Percentiles rank a stretch among this genome's conserved stretches.
phyloP scores from a whole-genome alignment of 2,888 invertebrate species.

The Scelioninae gen. 2 region DNA sequence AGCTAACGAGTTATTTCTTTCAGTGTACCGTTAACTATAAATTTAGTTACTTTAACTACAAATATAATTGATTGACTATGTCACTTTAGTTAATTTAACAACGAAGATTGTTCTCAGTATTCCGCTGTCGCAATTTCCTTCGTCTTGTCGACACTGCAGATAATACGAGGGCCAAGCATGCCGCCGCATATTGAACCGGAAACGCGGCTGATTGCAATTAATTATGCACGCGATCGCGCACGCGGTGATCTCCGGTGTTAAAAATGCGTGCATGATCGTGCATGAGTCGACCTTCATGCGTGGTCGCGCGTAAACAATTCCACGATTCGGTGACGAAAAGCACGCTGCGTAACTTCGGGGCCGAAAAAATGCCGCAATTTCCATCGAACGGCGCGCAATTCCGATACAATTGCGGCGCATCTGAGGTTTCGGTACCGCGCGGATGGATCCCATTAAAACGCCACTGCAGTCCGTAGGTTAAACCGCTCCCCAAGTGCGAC shows the following conservation, averaged over 20 bases:
- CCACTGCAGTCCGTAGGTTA: constrained; percentile 42
- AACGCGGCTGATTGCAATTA: constrained; percentile 24
- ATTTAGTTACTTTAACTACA: too few relatives aligned
- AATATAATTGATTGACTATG: too few relatives aligned
- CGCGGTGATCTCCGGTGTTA: constrained; percentile 2
- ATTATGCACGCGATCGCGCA: constrained; percentile 9
- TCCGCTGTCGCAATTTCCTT: neutral
- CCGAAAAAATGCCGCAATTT: constrained; percentile 28
- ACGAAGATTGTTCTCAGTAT: too few relatives aligned
- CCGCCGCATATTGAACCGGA: constrained; percentile 25
- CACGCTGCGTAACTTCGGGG: too few relatives aligned
- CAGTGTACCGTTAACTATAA: too few relatives aligned
- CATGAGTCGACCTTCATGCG: constrained; percentile 41
- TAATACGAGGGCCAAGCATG: too few relatives aligned
- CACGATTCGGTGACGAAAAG: too few relatives aligned
- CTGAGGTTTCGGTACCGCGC: constrained; percentile 22
- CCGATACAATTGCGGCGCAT: constrained; percentile 32
- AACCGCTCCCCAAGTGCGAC: constrained; percentile 34
- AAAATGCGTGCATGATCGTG: constrained; percentile 42
- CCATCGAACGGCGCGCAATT: constrained; percentile 25
- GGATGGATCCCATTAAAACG: constrained; percentile 57
- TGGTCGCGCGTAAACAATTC: constrained; percentile 38
- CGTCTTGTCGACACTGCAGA: too few relatives aligned
- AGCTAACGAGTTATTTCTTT: too few relatives aligned
- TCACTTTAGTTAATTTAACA: too few relatives aligned